Evolutionary conservation across 1,140 invertebrate genomes (phyloP).

Genomic region (Zeugodacus cucurbitae): DNA sequence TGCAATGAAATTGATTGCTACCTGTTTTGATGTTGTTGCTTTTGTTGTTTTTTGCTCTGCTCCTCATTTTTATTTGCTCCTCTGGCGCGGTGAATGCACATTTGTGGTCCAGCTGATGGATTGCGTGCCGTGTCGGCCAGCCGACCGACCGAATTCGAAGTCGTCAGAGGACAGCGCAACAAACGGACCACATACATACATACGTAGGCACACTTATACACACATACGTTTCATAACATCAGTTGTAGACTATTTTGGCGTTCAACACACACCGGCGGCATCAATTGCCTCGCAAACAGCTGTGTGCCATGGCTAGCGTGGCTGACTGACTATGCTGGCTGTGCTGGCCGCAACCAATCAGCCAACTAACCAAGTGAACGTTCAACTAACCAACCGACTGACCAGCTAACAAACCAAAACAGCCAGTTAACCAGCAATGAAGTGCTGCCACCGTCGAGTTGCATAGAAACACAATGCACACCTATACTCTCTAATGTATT

Average conservation of each 20-base stretch:
- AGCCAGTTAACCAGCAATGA: slow-evolving; percentile 30
- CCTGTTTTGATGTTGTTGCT: slow-evolving; percentile 16
- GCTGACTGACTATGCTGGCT: background rate
- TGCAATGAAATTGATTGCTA: slow-evolving; percentile 45
- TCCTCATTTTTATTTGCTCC: background rate
- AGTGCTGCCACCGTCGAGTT: background rate
- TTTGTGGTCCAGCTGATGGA: slow-evolving; percentile 38
- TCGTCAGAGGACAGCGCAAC: background rate
- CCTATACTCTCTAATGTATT: background rate
- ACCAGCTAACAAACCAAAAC: slow-evolving; percentile 32
- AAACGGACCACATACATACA: background rate
- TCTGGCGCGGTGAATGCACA: background rate
- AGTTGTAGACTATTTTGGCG: background rate
- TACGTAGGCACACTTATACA: background rate
- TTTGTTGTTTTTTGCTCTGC: background rate
- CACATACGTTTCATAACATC: background rate
- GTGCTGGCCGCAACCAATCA: slow-evolving; percentile 16
- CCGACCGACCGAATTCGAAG: background rate
- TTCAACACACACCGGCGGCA: slow-evolving; percentile 1
- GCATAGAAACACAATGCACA: background rate
- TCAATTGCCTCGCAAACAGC: slow-evolving; percentile 16
- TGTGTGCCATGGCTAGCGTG: background rate
- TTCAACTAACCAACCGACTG: slow-evolving; percentile 4
- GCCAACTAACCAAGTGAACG: slow-evolving; percentile 20
- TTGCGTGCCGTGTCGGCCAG: background rate